Evolutionary conservation across 2,797 vertebrate genomes (phyloP).

Genomic region (Neosilurus hyrtlii): DNA sequence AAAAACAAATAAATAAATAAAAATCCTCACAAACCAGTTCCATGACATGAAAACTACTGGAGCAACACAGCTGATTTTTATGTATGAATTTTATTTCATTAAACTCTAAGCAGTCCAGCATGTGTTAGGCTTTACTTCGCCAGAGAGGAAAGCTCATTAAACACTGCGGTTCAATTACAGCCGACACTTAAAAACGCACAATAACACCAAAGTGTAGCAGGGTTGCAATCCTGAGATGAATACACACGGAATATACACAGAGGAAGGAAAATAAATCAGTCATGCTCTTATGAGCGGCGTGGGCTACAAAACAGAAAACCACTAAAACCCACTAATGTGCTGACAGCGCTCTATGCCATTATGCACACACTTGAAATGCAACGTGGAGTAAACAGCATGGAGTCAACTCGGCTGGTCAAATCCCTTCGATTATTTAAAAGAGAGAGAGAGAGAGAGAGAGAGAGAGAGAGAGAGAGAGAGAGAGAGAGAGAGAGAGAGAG

Average conservation of each 20-base stretch:
- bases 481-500: too few relatives aligned
- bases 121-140: not conserved
- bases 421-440: not conserved
- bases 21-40: not conserved
- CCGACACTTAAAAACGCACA: conserved; percentile 36
- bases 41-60: not conserved
- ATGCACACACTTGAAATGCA: conserved; percentile 17
- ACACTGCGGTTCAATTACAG: conserved; percentile 17
- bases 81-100: not conserved
- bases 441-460: too few relatives aligned
- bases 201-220: conserved; percentile 20
- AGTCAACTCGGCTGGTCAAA: conserved; percentile 26
- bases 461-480: too few relatives aligned
- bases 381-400: conserved; percentile 36
- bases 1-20: not conserved
- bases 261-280: conserved; percentile 45
- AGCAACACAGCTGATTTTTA: not conserved
- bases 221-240: conserved; percentile 32
- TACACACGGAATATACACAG: conserved; percentile 17
- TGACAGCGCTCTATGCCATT: conserved; percentile 31
- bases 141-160: conserved; percentile 18
- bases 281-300: conserved; percentile 21
- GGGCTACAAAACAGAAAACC: conserved; percentile 46
- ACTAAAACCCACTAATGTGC: conserved; percentile 20
- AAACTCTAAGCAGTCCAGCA: not conserved